Base-by-base conservation (phyloP, 1,140 invertebrate genomes). In the Psilanteris sp. region DNA sequence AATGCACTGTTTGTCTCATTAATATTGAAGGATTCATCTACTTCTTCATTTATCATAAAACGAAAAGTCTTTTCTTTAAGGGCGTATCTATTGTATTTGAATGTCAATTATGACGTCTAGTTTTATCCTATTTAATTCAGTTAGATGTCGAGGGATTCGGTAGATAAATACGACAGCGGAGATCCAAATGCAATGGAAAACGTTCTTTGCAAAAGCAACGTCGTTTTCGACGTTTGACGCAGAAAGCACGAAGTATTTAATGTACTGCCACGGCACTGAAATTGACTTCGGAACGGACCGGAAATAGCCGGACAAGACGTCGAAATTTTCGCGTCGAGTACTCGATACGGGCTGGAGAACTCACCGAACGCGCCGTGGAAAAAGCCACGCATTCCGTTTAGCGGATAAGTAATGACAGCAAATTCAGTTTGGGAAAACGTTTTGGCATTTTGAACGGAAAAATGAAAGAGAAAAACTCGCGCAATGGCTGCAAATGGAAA, bases 381-480 rank as follows among this genome's bases (percentile, higher is more conserved):
- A 62, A 66, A 75, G 55, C 66, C 27, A 29, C 36, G 43, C 44
- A 50, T 39, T 46, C 61, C 39, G 39, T 50, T 76, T 54, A 32
- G 41, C 26, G 31, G 46, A n/a, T 67, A 71, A 71, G 66, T 71
- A 67, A 77, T 70, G 74, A 62, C 61, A 61, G 67, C 20, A 54
- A 67, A 77, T 77, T 67, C 52, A 66, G 73, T 76, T 70, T 70
- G 41, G 46, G 41, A 62, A 76, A 77, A 71, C 61, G 74, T 54
- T 77, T 71, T 66, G 59, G 64, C 39, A 67, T 77, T 70, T 71
- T 50, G 29, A 26, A 34, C 27, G 73, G 8, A 66, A 64, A 74
- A 74, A 52, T 20, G 13, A 4, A 26, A 29, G 10, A 31, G 31
- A n/a, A 64, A 74, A 71, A 76, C 50, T 37, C 43, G 54, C 59